Conservation (phyloP, 2,113 vertebrate species). For the Triplophysa tibetana region DNA sequence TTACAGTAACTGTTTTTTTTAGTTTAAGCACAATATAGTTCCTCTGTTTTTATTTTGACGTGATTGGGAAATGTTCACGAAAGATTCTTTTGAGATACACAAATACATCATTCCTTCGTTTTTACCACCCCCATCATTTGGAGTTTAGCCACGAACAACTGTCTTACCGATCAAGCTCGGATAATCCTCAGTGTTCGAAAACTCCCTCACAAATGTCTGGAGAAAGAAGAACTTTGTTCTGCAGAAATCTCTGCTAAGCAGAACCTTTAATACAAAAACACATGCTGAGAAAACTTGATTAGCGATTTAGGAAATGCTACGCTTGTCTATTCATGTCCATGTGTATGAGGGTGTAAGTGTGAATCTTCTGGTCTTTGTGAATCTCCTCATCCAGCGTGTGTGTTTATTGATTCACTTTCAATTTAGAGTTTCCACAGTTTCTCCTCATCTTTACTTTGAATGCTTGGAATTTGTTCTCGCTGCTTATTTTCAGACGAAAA, state of each 20-base stretch:
- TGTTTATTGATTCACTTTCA: constrained; percentile 39
- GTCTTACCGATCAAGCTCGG: constrained; percentile 21
- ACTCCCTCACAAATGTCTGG: background rate
- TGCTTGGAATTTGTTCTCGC: constrained; percentile 17
- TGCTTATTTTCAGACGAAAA: constrained; percentile 4
- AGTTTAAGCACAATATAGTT: background rate
- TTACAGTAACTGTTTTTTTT: background rate
- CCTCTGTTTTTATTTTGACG: background rate
- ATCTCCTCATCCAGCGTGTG: constrained; percentile 35
- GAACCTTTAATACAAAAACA: constrained; percentile 7
- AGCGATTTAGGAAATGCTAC: constrained; percentile 31
- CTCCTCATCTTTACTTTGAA: constrained; percentile 36
- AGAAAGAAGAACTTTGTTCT: background rate
- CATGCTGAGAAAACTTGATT: constrained; percentile 29
- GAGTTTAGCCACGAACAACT: constrained; percentile 12
- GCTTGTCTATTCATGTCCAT: constrained; percentile 29
- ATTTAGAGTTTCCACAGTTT: constrained; percentile 28
- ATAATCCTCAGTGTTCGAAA: constrained; percentile 21
- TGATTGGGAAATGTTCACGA: background rate
- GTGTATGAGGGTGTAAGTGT: constrained; percentile 26
- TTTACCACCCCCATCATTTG: background rate
- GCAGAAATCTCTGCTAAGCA: background rate
- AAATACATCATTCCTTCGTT: background rate
- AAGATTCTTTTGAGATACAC: background rate
- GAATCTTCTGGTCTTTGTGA: background rate